phyloP scores from a whole-genome alignment of 2,888 invertebrate genomes.

The Laothoe populi region DNA sequence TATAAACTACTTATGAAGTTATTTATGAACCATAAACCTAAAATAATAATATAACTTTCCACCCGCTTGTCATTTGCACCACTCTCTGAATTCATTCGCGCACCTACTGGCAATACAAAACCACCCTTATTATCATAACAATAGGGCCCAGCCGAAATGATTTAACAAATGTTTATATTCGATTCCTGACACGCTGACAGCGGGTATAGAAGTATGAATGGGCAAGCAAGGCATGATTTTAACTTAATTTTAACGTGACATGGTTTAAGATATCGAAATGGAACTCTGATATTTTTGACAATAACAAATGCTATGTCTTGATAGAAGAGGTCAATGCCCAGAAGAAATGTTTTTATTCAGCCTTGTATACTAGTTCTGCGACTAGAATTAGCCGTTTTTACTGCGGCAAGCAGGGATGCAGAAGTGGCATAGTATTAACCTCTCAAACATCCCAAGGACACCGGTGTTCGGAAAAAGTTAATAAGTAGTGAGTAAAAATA shows the following conservation, averaged over 20 bases:
- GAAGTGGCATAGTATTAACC: too few species aligned
- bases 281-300: too few species aligned
- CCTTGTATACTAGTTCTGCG: too few species aligned
- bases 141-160: slow-evolving; percentile 7
- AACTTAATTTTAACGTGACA: neutral
- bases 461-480: too few species aligned
- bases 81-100: neutral
- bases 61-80: neutral
- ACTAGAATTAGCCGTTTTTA: too few species aligned
- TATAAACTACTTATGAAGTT: too few species aligned
- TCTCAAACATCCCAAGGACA: too few species aligned
- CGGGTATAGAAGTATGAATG: slow-evolving; percentile 22
- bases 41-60: neutral
- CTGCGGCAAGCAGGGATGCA: too few species aligned
- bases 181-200: slow-evolving; percentile 24
- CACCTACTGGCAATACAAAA: slow-evolving; percentile 6
- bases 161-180: slow-evolving; percentile 20
- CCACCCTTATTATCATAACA: slow-evolving; percentile 12
- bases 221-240: slow-evolving; percentile 6
- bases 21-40: neutral
- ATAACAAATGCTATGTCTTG: too few species aligned
- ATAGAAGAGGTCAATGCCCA: too few species aligned
- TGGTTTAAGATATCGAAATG: neutral
- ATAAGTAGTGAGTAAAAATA: too few species aligned
- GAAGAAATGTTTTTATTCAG: too few species aligned